A percentile compares a stretch with the other conserved stretches of the same genome.
Conservation (phyloP, 1,140 invertebrate genomes). For the Pinna nobilis region DNA sequence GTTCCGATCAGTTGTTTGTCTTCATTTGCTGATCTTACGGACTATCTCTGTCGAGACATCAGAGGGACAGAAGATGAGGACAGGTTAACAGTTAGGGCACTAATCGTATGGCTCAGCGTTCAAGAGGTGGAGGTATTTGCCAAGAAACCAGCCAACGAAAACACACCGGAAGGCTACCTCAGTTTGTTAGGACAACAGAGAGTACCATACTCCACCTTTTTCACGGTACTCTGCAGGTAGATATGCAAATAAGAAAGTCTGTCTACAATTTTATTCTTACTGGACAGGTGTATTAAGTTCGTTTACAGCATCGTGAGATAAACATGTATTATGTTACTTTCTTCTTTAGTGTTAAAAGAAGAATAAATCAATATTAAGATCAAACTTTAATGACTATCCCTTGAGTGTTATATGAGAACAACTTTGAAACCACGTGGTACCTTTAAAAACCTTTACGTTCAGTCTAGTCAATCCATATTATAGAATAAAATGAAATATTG, state of each 20-base stretch:
- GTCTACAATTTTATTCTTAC: not conserved
- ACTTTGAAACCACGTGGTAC: too few relatives aligned
- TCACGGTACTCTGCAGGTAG: conserved; percentile 48
- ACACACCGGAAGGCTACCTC: conserved; percentile 43
- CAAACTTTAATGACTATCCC: too few relatives aligned
- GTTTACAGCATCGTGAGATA: not conserved
- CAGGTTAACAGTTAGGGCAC: conserved; percentile 21
- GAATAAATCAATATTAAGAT: not conserved
- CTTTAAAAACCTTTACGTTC: too few relatives aligned
- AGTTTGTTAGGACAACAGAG: conserved; percentile 32
- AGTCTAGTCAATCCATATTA: too few relatives aligned
- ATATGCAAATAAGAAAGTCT: not conserved
- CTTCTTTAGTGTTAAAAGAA: not conserved
- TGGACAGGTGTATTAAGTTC: not conserved
- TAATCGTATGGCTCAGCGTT: conserved; percentile 42
- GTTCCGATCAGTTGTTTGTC: too few relatives aligned
- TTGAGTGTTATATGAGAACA: too few relatives aligned
- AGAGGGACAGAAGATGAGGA: not conserved
- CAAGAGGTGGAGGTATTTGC: conserved; percentile 30
- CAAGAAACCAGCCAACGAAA: conserved; percentile 4
- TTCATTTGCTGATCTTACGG: conserved; percentile 10
- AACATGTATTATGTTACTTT: not conserved
- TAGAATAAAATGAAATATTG: too few relatives aligned
- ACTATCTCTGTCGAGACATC: conserved; percentile 2
- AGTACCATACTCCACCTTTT: conserved; percentile 45